phyloP scores from a whole-genome alignment of 2,113 vertebrate species.

The Dicrurus megarhynchus region DNA sequence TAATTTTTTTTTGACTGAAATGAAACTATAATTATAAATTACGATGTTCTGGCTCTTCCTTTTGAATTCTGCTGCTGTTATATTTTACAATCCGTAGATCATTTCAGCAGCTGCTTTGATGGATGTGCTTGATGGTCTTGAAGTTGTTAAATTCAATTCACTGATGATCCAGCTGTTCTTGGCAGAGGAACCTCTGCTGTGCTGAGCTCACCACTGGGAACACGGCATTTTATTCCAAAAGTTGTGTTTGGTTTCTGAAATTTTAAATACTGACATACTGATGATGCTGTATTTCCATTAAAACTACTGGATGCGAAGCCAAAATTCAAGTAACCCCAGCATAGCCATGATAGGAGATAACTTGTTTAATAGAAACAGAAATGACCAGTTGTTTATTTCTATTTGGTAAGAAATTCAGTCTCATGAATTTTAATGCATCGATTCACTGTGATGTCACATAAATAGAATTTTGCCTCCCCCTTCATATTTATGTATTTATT shows the following conservation, averaged over 20 bases:
- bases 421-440: neutral
- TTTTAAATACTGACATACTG: neutral
- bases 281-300: neutral
- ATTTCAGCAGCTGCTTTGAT: neutral
- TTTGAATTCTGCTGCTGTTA: neutral
- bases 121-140: neutral
- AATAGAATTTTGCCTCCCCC: neutral
- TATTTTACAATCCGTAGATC: neutral
- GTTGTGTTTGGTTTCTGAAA: neutral
- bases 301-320: neutral
- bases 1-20: neutral
- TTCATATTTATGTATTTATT: conserved; percentile 22
- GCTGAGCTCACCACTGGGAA: neutral
- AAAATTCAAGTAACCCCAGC: neutral
- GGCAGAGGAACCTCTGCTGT: neutral
- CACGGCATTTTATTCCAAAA: neutral
- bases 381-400: neutral
- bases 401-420: neutral
- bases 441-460: neutral
- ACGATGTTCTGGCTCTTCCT: neutral
- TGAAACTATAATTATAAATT: neutral
- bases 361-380: neutral
- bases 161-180: neutral
- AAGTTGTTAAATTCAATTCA: neutral
- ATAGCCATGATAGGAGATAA: neutral